These are phyloP conservation scores for Oligia fasciuncula DNA, from an alignment of 2,888 invertebrate genomes.

Conservation along the genomic window DNA sequence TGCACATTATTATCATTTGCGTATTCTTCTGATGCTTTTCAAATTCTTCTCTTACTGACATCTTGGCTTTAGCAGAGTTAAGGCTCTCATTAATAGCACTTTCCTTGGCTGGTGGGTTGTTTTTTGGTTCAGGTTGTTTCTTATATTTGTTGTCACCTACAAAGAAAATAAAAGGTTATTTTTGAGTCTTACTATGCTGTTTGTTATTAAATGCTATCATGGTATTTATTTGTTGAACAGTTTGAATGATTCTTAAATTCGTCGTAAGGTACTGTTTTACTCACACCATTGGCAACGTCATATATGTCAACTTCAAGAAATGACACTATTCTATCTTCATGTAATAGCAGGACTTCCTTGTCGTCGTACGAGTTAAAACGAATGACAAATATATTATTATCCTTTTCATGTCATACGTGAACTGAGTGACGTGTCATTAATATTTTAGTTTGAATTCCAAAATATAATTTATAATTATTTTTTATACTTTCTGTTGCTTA, in stretches of 20 bases:
- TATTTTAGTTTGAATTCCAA: not conserved
- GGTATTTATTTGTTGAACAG: not conserved
- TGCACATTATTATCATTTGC: conserved; percentile 71
- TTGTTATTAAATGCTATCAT: not conserved
- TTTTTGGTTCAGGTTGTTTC: conserved; percentile 22
- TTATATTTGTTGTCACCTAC: conserved; percentile 33
- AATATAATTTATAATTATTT: not conserved
- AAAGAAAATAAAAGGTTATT: conserved; percentile 45
- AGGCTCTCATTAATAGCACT: not conserved
- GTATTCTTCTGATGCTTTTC: conserved; percentile 75
- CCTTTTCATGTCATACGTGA: too few relatives aligned
- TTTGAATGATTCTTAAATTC: not conserved
- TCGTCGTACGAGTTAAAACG: not conserved
- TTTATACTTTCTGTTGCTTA: not conserved
- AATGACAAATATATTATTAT: not conserved
- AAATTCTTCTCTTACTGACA: conserved; percentile 57
- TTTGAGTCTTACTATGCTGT: not conserved
- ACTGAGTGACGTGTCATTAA: not conserved
- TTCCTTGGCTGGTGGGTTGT: conserved; percentile 4
- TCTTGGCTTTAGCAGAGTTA: conserved; percentile 19
- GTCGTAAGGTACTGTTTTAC: not conserved
- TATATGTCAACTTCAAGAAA: not conserved
- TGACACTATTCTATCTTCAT: not conserved
- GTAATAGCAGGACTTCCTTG: not conserved
- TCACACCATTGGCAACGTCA: not conserved